Percentiles rank a stretch among this genome's conserved stretches.
phyloP scores from a whole-genome alignment of 2,888 invertebrate species.

The Marronus borbonicus region DNA sequence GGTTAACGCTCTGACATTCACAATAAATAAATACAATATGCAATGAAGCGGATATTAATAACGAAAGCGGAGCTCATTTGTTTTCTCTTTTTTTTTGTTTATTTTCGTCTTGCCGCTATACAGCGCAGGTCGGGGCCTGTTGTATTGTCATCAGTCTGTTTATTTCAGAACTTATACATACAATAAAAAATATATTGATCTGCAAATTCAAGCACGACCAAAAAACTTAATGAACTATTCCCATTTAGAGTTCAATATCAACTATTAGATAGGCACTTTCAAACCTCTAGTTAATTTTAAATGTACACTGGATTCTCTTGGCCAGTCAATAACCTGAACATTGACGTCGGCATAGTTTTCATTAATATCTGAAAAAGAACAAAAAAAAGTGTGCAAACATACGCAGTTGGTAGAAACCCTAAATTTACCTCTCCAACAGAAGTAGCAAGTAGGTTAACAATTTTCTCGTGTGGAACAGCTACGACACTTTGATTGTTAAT shows the following conservation, averaged over 20 bases:
- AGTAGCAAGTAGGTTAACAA: constrained; percentile 98
- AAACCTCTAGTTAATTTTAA: constrained; percentile 74
- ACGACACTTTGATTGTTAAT: constrained; percentile 99
- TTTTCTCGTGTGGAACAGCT: constrained; percentile 99
- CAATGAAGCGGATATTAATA: constrained; percentile 69
- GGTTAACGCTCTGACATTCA: constrained; percentile 67
- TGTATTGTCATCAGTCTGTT: constrained; percentile 71
- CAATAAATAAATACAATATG: constrained; percentile 67
- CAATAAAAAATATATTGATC: constrained; percentile 69
- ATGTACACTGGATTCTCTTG: constrained; percentile 99
- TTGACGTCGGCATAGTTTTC: constrained; percentile 99
- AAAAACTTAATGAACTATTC: constrained; percentile 57
- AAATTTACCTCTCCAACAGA: constrained; percentile 96
- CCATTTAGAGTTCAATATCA: constrained; percentile 64
- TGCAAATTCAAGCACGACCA: constrained; percentile 69
- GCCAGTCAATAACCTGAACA: constrained; percentile 98
- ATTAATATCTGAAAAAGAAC: constrained; percentile 89
- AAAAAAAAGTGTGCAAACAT: background rate
- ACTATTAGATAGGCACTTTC: constrained; percentile 77
- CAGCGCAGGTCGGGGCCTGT: constrained; percentile 67
- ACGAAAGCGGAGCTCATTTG: constrained; percentile 67
- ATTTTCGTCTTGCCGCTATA: constrained; percentile 56
- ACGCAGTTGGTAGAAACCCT: background rate
- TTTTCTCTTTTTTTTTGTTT: constrained; percentile 48
- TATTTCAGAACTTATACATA: constrained; percentile 60